phyloP scores from a whole-genome alignment of 2,888 invertebrate genomes.

The Drosophila greeni region DNA sequence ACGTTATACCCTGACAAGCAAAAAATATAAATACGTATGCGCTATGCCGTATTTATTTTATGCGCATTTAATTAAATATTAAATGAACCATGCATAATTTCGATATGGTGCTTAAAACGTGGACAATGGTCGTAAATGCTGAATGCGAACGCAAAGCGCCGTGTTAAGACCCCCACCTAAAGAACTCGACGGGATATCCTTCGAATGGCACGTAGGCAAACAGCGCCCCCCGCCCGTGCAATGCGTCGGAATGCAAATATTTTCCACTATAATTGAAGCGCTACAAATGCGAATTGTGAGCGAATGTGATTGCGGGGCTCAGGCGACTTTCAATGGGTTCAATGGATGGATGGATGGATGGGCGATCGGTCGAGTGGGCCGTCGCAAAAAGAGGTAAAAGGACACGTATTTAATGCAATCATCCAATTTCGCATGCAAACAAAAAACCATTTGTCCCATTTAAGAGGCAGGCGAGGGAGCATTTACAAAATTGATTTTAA shows the following conservation, averaged over 20 bases:
- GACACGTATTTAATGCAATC: constrained; percentile 43
- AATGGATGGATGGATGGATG: not conserved
- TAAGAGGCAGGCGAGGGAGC: constrained; percentile 4
- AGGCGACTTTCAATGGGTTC: constrained; percentile 5
- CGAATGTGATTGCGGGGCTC: constrained; percentile 32
- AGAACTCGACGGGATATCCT: constrained; percentile 34
- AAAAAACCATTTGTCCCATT: constrained; percentile 14
- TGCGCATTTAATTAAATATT: constrained; percentile 50
- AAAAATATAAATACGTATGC: constrained; percentile 1
- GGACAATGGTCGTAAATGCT: constrained; percentile 31
- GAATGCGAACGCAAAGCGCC: constrained; percentile 13
- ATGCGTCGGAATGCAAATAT: constrained; percentile 51
- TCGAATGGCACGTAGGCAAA: constrained; percentile 51
- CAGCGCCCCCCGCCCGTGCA: not conserved
- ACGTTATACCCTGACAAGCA: too few species aligned
- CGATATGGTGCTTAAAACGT: constrained; percentile 18
- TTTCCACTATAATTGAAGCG: constrained; percentile 48
- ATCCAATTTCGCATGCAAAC: constrained; percentile 46
- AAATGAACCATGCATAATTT: constrained; percentile 48
- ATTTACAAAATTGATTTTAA: constrained; percentile 41
- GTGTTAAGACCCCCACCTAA: constrained; percentile 15
- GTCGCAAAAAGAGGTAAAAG: constrained; percentile 20
- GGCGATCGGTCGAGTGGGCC: constrained; percentile 3
- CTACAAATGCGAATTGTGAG: constrained; percentile 45
- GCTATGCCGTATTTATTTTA: constrained; percentile 7